These are phyloP conservation scores for Ceramica pisi DNA, from an alignment of 2,888 invertebrate species.

Conservation along the genomic window DNA sequence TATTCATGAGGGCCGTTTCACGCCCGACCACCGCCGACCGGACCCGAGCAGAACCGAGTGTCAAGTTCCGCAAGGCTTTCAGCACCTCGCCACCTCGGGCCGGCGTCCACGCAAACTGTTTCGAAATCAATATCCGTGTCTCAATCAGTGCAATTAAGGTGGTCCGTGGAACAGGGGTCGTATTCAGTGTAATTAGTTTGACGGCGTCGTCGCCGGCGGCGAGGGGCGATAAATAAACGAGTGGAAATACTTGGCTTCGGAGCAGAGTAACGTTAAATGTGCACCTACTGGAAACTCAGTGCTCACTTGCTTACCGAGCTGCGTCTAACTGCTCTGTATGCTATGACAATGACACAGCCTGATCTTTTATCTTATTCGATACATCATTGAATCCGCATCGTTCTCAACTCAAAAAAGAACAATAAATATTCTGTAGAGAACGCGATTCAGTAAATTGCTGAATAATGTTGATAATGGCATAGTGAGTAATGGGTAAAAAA, in stretches of 20 bases:
- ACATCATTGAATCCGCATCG: background rate
- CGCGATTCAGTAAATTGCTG: slow-evolving; percentile 13
- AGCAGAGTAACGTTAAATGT: slow-evolving; percentile 74
- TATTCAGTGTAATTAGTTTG: slow-evolving; percentile 87
- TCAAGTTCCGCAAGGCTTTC: slow-evolving; percentile 42
- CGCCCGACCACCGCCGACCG: slow-evolving; percentile 77
- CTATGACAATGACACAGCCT: slow-evolving; percentile 42
- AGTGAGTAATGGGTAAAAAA: slow-evolving; percentile 17
- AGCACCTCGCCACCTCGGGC: slow-evolving; percentile 23
- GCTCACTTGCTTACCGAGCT: slow-evolving; percentile 11
- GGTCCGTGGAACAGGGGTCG: slow-evolving; percentile 79
- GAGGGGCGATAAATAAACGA: slow-evolving; percentile 81
- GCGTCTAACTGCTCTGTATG: background rate
- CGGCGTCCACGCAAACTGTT: slow-evolving; percentile 81
- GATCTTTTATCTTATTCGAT: slow-evolving; percentile 16
- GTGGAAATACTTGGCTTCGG: slow-evolving; percentile 61
- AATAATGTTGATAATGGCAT: slow-evolving; percentile 38
- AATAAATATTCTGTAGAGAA: slow-evolving; percentile 44
- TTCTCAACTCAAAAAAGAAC: background rate
- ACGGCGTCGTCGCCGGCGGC: slow-evolving; percentile 76
- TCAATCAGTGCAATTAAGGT: slow-evolving; percentile 90
- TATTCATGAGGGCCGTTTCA: slow-evolving; percentile 88
- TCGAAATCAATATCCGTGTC: slow-evolving; percentile 90
- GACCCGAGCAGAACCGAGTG: slow-evolving; percentile 57
- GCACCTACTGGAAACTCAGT: slow-evolving; percentile 37